Percentiles rank a stretch among this genome's conserved stretches.
These are phyloP conservation scores for Leptinotarsa texana DNA, from an alignment of 1,140 invertebrate genomes.

Conservation along the genomic window DNA sequence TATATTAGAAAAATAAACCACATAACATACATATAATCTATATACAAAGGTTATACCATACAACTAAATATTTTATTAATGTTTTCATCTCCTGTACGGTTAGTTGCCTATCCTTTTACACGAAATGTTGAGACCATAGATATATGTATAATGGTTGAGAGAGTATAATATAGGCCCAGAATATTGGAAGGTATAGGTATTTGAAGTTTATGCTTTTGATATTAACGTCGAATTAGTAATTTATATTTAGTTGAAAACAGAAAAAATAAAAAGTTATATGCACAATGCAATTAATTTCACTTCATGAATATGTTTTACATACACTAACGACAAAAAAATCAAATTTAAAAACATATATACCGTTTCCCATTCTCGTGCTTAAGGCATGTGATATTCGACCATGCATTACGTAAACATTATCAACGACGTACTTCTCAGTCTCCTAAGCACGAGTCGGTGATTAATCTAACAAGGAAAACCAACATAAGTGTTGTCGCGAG, in stretches of 20 bases:
- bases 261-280: not conserved
- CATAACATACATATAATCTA: too few relatives aligned
- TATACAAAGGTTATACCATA: too few relatives aligned
- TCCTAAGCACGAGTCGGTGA: not conserved
- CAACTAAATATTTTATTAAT: too few relatives aligned
- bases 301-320: not conserved
- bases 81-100: not conserved
- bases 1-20: too few relatives aligned
- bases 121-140: too few relatives aligned
- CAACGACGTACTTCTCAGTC: slow-evolving; percentile 9
- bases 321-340: not conserved
- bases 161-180: too few relatives aligned
- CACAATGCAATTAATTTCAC: not conserved
- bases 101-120: not conserved
- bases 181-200: too few relatives aligned
- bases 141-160: too few relatives aligned
- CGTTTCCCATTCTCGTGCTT: not conserved
- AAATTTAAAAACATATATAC: not conserved
- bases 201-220: not conserved
- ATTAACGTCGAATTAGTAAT: not conserved
- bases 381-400: not conserved
- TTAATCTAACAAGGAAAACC: not conserved
- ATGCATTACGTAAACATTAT: slow-evolving; percentile 1
- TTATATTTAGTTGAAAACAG: not conserved
- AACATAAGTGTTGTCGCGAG: not conserved